phyloP scores from a whole-genome alignment of 1,140 invertebrate genomes.

The Cotesia typhae region DNA sequence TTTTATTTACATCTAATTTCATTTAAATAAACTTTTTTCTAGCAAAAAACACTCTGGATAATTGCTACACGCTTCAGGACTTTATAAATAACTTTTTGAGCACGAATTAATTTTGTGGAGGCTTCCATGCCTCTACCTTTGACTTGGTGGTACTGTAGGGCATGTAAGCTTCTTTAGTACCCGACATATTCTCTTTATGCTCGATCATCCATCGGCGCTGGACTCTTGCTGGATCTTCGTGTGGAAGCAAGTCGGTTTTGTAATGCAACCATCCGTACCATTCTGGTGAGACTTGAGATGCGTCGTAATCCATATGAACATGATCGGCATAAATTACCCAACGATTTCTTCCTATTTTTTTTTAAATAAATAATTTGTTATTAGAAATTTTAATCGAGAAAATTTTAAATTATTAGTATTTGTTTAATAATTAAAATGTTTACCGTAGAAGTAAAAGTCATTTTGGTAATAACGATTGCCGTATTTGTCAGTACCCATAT shows the following conservation, averaged over 20 bases:
- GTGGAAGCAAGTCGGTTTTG: conserved; percentile 71
- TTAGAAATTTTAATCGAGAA: neutral
- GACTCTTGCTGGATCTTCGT: conserved; percentile 75
- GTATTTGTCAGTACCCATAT: conserved; percentile 94
- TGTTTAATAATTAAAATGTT: conserved; percentile 34
- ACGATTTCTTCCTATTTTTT: conserved; percentile 78
- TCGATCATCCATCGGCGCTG: conserved; percentile 88
- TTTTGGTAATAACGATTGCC: conserved; percentile 98
- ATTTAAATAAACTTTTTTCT: too few relatives aligned
- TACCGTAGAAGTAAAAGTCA: conserved; percentile 84
- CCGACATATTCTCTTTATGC: conserved; percentile 84
- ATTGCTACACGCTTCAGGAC: neutral
- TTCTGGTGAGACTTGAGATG: conserved; percentile 89
- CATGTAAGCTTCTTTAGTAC: conserved; percentile 81
- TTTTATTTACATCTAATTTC: too few relatives aligned
- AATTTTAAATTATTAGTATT: neutral
- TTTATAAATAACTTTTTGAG: neutral
- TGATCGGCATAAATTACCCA: conserved; percentile 91
- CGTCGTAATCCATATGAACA: conserved; percentile 89
- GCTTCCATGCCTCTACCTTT: conserved; percentile 88
- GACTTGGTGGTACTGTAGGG: conserved; percentile 88
- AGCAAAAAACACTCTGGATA: neutral
- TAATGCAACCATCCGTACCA: conserved; percentile 91
- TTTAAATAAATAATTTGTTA: conserved; percentile 18
- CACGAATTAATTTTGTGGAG: conserved; percentile 57